Evolutionary conservation across 2,888 invertebrate genomes (phyloP).

Genomic region (Gonocerus acuteangulatus): DNA sequence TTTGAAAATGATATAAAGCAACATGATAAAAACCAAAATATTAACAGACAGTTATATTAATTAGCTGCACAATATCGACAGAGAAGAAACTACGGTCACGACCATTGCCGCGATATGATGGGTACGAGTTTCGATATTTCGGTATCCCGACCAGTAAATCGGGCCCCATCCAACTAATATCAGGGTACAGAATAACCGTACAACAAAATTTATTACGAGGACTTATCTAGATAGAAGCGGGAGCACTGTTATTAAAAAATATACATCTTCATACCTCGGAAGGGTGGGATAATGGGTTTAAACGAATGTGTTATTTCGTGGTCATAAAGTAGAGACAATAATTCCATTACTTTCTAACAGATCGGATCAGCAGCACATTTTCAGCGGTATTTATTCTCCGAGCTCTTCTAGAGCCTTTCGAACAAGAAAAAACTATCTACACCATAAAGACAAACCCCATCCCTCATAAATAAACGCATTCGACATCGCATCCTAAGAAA

Average conservation of each 20-base stretch:
- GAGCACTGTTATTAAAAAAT: conserved; percentile 17
- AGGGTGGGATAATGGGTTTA: conserved; percentile 2
- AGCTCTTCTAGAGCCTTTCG: no score
- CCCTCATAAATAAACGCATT: no score
- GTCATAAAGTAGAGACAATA: conserved; percentile 12
- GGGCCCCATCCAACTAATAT: conserved; percentile 2
- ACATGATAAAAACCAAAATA: no score
- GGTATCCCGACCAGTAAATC: conserved; percentile 1
- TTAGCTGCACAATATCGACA: no score
- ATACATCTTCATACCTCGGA: conserved; percentile 13
- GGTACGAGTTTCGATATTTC: background rate
- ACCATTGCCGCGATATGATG: no score
- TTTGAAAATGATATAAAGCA: no score
- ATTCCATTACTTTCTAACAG: conserved; percentile 1
- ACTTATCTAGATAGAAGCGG: conserved; percentile 10
- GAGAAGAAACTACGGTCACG: no score
- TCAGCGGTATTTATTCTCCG: no score
- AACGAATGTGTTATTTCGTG: conserved; percentile 3
- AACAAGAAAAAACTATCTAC: no score
- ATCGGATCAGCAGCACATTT: background rate
- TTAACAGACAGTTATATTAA: no score
- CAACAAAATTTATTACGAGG: conserved; percentile 1
- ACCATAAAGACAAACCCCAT: no score
- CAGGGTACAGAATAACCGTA: background rate
- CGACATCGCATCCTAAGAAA: no score